These are phyloP conservation scores for Chiridota heheva DNA, from an alignment of 35 echinoderm and acorn worm genomes.

Conservation along the genomic window DNA sequence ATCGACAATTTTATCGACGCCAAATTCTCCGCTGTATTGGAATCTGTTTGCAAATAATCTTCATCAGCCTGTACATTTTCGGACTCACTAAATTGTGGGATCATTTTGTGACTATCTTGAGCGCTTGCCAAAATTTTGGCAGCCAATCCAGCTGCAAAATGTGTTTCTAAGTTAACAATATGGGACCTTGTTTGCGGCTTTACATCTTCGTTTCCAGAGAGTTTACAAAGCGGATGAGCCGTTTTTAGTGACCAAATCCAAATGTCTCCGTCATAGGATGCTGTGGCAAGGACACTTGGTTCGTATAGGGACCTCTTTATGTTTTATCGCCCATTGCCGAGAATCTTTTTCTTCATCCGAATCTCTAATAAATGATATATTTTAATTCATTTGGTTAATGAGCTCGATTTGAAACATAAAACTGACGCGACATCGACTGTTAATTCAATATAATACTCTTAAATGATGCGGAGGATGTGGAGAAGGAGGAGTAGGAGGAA, in stretches of 20 bases:
- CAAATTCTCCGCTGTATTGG: no score
- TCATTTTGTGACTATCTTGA: no score
- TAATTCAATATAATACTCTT: no score
- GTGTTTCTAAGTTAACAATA: constrained; percentile 50
- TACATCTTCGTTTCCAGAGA: constrained; percentile 72
- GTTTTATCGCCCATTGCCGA: constrained; percentile 82
- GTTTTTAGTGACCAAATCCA: constrained; percentile 95
- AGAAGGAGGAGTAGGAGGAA: not conserved
- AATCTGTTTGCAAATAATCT: no score
- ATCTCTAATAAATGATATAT: no score
- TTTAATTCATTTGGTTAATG: no score
- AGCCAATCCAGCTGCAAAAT: constrained; percentile 7
- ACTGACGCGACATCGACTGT: no score
- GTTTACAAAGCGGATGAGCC: constrained; percentile 69
- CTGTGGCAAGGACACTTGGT: constrained; percentile 75
- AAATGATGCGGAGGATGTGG: not conserved
- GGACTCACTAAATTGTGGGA: no score
- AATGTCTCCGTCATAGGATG: constrained; percentile 93
- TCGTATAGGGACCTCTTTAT: constrained; percentile 82
- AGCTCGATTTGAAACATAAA: no score
- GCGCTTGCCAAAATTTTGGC: constrained; percentile 18
- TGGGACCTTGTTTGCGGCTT: constrained; percentile 76
- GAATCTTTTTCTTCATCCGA: constrained; percentile 92
- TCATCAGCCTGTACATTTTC: no score
- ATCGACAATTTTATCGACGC: no score